Evolutionary conservation across 1,140 invertebrate species (phyloP).

Genomic region (Stegodyphus mimosarum): DNA sequence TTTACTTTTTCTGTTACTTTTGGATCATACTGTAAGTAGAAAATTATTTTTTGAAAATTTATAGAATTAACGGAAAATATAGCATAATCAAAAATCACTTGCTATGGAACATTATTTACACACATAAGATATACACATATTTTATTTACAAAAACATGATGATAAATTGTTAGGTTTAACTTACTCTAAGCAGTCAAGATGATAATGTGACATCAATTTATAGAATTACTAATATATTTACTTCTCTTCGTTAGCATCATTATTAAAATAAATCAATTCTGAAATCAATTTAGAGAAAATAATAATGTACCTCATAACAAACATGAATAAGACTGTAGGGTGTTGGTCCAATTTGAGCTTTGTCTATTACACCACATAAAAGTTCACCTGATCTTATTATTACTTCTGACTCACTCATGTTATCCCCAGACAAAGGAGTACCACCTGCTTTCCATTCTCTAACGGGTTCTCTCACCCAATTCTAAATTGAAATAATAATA

Average conservation of each 20-base stretch:
- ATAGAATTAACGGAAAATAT: too few relatives aligned
- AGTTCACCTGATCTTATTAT: constrained; percentile 90
- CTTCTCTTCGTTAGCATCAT: too few relatives aligned
- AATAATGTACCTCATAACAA: constrained; percentile 79
- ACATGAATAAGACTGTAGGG: constrained; percentile 93
- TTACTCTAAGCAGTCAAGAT: constrained; percentile 51
- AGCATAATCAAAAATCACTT: too few relatives aligned
- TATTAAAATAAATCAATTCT: too few relatives aligned
- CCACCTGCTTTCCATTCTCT: constrained; percentile 76
- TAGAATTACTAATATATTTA: too few relatives aligned
- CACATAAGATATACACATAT: too few relatives aligned
- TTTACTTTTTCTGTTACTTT: too few relatives aligned
- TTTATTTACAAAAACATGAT: too few relatives aligned
- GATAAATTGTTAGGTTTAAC: too few relatives aligned
- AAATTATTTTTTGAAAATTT: too few relatives aligned
- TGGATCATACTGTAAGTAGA: too few relatives aligned
- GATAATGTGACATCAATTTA: not conserved
- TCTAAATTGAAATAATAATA: constrained; percentile 64
- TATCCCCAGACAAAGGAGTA: constrained; percentile 66
- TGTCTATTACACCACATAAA: constrained; percentile 94
- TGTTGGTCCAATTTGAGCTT: constrained; percentile 95
- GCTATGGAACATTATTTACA: too few relatives aligned
- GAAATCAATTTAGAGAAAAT: not conserved
- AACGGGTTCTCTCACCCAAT: constrained; percentile 75
- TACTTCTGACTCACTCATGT: constrained; percentile 92